Evolutionary conservation across 1,140 invertebrate species (phyloP).

Genomic region (Propsilocerus akamusi): DNA sequence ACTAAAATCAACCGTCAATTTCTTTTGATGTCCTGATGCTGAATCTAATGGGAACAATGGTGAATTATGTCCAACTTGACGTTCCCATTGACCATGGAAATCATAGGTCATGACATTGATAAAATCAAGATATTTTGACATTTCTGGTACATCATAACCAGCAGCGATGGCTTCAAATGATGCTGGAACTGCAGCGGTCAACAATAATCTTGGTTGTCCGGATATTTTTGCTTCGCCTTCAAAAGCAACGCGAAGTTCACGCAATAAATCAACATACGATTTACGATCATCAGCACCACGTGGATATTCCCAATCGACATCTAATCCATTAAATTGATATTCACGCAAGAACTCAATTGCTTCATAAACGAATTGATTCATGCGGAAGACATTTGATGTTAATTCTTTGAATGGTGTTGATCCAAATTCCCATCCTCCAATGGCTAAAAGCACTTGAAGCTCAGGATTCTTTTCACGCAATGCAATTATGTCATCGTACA

Average conservation of each 20-base stretch:
- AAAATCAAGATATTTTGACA: conserved; percentile 84
- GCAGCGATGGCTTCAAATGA: conserved; percentile 83
- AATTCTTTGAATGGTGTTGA: conserved; percentile 84
- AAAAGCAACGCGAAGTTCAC: conserved; percentile 68
- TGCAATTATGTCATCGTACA: conserved; percentile 64
- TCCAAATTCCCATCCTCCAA: conserved; percentile 89
- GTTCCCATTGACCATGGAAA: conserved; percentile 86
- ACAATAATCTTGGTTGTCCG: conserved; percentile 56
- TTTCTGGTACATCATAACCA: conserved; percentile 86
- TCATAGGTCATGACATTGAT: conserved; percentile 93
- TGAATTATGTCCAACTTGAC: conserved; percentile 81
- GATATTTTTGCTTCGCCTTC: conserved; percentile 71
- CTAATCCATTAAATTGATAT: conserved; percentile 66
- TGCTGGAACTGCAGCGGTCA: conserved; percentile 80
- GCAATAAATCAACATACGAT: conserved; percentile 58
- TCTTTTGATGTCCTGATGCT: conserved; percentile 76
- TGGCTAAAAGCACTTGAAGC: conserved; percentile 74
- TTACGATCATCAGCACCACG: conserved; percentile 68
- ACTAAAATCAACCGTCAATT: conserved; percentile 78
- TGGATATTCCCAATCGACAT: conserved; percentile 95
- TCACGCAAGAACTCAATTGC: conserved; percentile 81
- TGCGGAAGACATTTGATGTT: conserved; percentile 74
- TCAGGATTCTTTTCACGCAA: conserved; percentile 79
- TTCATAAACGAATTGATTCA: conserved; percentile 91
- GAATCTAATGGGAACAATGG: conserved; percentile 76